Base-by-base conservation (phyloP, 2,113 vertebrate genomes). In the Mus pahari region DNA sequence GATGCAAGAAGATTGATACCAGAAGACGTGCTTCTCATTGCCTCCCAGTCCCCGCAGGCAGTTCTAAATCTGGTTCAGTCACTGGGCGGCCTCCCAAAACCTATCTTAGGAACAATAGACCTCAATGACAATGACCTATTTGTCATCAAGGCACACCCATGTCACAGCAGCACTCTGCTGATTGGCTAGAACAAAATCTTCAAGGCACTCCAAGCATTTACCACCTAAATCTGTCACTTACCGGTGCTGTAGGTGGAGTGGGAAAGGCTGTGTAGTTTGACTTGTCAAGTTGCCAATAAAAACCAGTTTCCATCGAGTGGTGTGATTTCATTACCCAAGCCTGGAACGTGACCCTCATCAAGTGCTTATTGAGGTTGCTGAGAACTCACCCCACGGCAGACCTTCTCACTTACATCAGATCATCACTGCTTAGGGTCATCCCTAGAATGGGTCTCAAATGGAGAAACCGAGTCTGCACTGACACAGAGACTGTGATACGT, bases 191-290 rank as follows among this genome's bases (percentile, higher is more conserved):
- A 60, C 50, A 92, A 45, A 90, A 86, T 82, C 82, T 81, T 71
- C 60, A 89, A 97, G 91, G 95, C 73, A 97, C 92, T 83, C 42
- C 36, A 62, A 64, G 55, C 90, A 96, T 90, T 71, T 58, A 6
- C 92, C 39, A 75, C 94, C 90, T 92, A 79, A 89, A 87, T 73
- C 86, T 62, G 88, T 89, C 95, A 86, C 84, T 86, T n/a, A 2
- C 68, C 53, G 5, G 55, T 20, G 73, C 75, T 55, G 55, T 22
- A 33, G 94, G 92, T 74, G 86, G 95, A 86, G 33, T 83, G 92
- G 96, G 94, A 96, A 95, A 92, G 92, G 89, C 42, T 7, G 9
- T 39, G 53, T 4, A 2, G 20, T 53, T 14, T 20, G 82, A 0
- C 22, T 78, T 96, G 94, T 70, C 90, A 74, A 26, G 20, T 89